Conservation (phyloP, 30 jellyfish, hydroid and myxozoan genomes). For the Aurelia aurita complex sp. Pacific region DNA sequence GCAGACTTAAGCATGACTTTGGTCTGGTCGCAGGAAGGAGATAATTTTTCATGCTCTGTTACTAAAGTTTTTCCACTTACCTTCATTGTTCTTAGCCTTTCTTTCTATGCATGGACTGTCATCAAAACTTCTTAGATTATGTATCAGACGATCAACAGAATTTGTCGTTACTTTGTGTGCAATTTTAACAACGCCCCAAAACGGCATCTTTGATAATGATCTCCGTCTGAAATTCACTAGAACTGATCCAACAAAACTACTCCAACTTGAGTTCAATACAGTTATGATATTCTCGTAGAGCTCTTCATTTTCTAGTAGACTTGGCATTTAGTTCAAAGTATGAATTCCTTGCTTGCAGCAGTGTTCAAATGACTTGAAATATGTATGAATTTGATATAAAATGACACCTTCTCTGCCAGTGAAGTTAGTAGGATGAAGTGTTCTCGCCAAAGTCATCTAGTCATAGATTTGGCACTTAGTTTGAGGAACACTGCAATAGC, state of each 20-base stretch:
- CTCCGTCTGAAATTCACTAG: neutral
- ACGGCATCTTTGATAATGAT: slow-evolving; percentile 18
- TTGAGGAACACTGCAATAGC: no score
- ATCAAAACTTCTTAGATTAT: slow-evolving; percentile 21
- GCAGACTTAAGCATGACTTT: no score
- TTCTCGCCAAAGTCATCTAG: no score
- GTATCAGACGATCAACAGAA: slow-evolving; percentile 46
- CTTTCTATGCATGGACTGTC: slow-evolving; percentile 39
- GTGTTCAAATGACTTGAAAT: no score
- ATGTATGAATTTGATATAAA: no score
- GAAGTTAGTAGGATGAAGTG: no score
- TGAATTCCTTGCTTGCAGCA: no score
- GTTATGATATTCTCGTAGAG: no score
- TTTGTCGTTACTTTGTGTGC: slow-evolving; percentile 32
- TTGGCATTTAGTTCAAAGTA: neutral
- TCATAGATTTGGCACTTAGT: no score
- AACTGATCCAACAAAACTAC: slow-evolving; percentile 7
- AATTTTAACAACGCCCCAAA: slow-evolving; percentile 39
- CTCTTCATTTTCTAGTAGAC: neutral
- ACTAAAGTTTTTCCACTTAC: neutral
- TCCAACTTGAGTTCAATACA: slow-evolving; percentile 10
- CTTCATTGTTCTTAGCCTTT: slow-evolving; percentile 4
- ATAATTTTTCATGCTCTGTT: no score
- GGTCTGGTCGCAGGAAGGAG: no score
- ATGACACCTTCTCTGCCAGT: no score